Conservation (phyloP, 2,113 vertebrate species). For the Phycodurus eques region DNA sequence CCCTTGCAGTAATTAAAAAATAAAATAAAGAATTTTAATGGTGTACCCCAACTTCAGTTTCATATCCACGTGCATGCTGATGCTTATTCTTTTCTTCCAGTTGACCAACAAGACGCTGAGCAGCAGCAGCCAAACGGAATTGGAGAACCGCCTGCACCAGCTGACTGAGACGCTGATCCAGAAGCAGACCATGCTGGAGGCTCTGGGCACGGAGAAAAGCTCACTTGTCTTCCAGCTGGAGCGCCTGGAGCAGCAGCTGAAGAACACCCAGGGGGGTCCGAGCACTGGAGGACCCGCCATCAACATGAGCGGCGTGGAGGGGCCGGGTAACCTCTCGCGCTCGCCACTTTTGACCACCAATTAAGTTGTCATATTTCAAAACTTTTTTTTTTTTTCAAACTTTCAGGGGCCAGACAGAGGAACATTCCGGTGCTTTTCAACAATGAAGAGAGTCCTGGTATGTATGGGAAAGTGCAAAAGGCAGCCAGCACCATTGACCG, state of each 20-base stretch:
- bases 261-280: constrained; percentile 73
- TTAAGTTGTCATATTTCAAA: not conserved
- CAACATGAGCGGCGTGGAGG: constrained; percentile 84
- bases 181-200: constrained; percentile 98
- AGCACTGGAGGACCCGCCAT: constrained; percentile 75
- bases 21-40: not conserved
- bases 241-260: constrained; percentile 88
- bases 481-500: constrained; percentile 93
- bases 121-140: constrained; percentile 86
- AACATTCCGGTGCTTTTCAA: constrained; percentile 89
- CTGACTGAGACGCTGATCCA: constrained; percentile 97
- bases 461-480: constrained; percentile 91
- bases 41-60: not conserved
- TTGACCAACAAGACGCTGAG: constrained; percentile 93
- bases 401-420: constrained; percentile 83
- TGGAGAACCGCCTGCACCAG: constrained; percentile 93
- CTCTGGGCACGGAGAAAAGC: constrained; percentile 92
- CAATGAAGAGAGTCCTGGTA: constrained; percentile 77
- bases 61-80: not conserved
- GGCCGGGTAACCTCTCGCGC: constrained; percentile 60
- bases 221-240: constrained; percentile 94
- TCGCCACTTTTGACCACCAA: not conserved
- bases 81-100: constrained; percentile 55
- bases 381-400: not conserved
- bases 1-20: not conserved